Conservation (phyloP, 2,113 vertebrate genomes). For the Nannobrachium achirus region DNA sequence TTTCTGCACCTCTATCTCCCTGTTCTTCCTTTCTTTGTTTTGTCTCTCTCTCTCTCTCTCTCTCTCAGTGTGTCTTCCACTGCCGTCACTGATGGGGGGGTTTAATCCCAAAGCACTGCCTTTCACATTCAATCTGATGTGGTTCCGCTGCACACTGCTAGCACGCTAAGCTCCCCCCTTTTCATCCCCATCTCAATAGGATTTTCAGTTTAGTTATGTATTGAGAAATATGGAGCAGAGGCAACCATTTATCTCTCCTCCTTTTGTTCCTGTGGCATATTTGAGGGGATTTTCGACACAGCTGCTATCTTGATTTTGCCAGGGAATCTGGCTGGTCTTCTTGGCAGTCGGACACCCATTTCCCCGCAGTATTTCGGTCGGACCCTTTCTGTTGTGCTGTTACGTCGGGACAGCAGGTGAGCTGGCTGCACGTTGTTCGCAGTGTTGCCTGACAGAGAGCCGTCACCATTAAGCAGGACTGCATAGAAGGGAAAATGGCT, state of each 20-base stretch:
- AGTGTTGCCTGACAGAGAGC: slow-evolving; percentile 14
- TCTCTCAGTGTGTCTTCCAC: slow-evolving; percentile 9
- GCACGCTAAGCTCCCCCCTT: slow-evolving; percentile 42
- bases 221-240: slow-evolving; percentile 34
- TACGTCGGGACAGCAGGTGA: background rate
- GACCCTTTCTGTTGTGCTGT: background rate
- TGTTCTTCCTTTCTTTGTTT: background rate
- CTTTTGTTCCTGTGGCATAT: slow-evolving; percentile 6
- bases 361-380: slow-evolving; percentile 1
- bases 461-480: slow-evolving; percentile 37
- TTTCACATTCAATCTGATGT: slow-evolving; percentile 31
- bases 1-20: background rate
- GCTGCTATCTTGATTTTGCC: slow-evolving; percentile 30
- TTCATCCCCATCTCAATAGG: slow-evolving; percentile 31
- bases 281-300: slow-evolving; percentile 7
- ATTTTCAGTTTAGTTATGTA: slow-evolving; percentile 30
- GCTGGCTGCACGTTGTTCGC: background rate
- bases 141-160: slow-evolving; percentile 16
- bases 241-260: slow-evolving; percentile 16
- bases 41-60: background rate
- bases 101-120: slow-evolving; percentile 38
- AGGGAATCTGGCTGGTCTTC: background rate
- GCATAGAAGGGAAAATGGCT: slow-evolving; percentile 21
- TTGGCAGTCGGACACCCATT: slow-evolving; percentile 6
- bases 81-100: slow-evolving; percentile 12